phyloP scores from a whole-genome alignment of 35 echinoderm and acorn worm genomes.

The Lytechinus variegatus region DNA sequence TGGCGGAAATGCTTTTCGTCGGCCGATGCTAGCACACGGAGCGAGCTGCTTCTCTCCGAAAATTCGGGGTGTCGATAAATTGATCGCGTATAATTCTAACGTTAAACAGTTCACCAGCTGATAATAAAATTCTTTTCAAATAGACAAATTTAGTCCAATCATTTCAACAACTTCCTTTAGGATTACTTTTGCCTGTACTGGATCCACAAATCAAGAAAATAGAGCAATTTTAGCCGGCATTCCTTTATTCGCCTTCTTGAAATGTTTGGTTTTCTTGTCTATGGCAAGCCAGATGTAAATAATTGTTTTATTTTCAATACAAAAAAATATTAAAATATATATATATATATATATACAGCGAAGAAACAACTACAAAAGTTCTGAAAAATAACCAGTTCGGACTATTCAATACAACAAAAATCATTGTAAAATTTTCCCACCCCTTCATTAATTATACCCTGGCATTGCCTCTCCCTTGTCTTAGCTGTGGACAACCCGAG shows the following conservation, averaged over 20 bases:
- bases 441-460: too few species aligned
- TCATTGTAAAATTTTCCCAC: too few species aligned
- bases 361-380: too few species aligned
- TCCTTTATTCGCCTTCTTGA: too few species aligned
- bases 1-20: not conserved
- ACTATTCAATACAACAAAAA: too few species aligned
- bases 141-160: not conserved
- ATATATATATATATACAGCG: too few species aligned
- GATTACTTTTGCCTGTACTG: not conserved
- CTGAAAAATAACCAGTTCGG: too few species aligned
- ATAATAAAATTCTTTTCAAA: not conserved
- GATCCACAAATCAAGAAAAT: not conserved
- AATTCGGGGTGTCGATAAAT: not conserved
- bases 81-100: not conserved
- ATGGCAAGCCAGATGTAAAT: not conserved
- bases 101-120: not conserved
- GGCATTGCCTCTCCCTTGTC: too few species aligned
- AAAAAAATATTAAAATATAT: not conserved
- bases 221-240: not conserved
- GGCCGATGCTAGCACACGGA: not conserved
- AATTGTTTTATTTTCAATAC: not conserved
- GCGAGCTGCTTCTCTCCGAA: not conserved
- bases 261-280: not conserved
- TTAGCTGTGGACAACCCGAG: too few species aligned
- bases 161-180: not conserved